These are phyloP conservation scores for Brachionus manjavacas DNA, from an alignment of 1,140 invertebrate genomes.

Conservation along the genomic window DNA sequence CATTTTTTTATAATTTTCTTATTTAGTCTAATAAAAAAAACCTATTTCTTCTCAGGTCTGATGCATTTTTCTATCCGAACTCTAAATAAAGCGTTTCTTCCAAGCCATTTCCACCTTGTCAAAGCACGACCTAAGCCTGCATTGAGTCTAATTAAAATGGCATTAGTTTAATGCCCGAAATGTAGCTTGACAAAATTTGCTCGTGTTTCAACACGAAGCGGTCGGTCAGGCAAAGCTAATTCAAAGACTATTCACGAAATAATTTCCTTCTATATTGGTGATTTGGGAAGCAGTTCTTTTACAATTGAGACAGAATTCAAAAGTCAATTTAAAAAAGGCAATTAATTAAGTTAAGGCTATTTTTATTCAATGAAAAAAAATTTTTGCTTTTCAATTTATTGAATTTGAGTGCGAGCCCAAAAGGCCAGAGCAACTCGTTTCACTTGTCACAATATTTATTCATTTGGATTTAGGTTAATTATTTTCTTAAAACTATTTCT, in stretches of 20 bases:
- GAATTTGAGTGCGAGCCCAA: background rate
- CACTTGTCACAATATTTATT: slow-evolving; percentile 38
- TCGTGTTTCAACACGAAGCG: too few relatives aligned
- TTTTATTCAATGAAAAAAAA: background rate
- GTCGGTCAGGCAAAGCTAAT: background rate
- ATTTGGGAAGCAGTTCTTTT: too few relatives aligned
- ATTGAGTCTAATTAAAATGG: background rate
- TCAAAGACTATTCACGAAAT: too few relatives aligned
- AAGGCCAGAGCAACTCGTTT: slow-evolving; percentile 8
- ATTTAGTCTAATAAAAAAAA: background rate
- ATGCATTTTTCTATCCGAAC: background rate
- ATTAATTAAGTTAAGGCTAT: background rate
- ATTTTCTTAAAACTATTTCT: slow-evolving; percentile 39
- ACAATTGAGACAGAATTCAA: background rate
- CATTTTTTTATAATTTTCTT: background rate
- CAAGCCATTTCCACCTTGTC: too few relatives aligned
- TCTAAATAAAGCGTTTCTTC: background rate
- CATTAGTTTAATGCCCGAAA: background rate
- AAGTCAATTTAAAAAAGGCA: background rate
- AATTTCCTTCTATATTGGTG: too few relatives aligned
- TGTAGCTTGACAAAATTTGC: too few relatives aligned
- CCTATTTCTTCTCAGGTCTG: background rate
- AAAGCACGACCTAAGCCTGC: too few relatives aligned
- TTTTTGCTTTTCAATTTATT: background rate
- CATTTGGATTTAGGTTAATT: slow-evolving; percentile 28